Evolutionary conservation across 2,888 invertebrate species (phyloP).

Genomic region (Spodoptera exigua): DNA sequence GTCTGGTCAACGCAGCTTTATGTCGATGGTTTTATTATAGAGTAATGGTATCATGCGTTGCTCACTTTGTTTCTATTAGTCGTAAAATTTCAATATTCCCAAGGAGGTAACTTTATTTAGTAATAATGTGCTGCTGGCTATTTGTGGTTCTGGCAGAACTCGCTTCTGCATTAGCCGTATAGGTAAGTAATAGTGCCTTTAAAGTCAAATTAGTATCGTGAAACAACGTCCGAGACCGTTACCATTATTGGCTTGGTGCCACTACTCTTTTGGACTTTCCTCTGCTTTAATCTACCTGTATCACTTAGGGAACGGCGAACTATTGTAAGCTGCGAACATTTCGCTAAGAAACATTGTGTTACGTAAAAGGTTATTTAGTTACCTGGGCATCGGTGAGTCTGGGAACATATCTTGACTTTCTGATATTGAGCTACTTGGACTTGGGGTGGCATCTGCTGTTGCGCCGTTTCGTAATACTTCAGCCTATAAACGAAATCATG

Average conservation of each 20-base stretch:
- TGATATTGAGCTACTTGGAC: slow-evolving; percentile 96
- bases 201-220: slow-evolving; percentile 82
- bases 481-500: slow-evolving; percentile 71
- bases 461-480: slow-evolving; percentile 90
- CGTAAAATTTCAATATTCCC: slow-evolving; percentile 76
- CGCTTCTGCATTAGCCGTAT: slow-evolving; percentile 72
- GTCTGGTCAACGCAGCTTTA: slow-evolving; percentile 85
- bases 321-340: slow-evolving; percentile 58
- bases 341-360: slow-evolving; percentile 47
- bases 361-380: slow-evolving; percentile 52
- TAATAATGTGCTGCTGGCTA: slow-evolving; percentile 63
- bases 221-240: slow-evolving; percentile 73
- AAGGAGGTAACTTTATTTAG: slow-evolving; percentile 65
- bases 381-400: slow-evolving; percentile 96
- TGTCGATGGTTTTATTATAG: slow-evolving; percentile 82
- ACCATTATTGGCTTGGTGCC: slow-evolving; percentile 81
- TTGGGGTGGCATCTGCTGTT: slow-evolving; percentile 93
- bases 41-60: slow-evolving; percentile 72
- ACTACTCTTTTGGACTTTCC: slow-evolving; percentile 72
- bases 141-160: slow-evolving; percentile 76
- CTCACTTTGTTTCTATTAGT: slow-evolving; percentile 73
- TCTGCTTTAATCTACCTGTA: slow-evolving; percentile 70
- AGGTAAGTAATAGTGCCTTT: slow-evolving; percentile 79
- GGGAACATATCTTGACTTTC: slow-evolving; percentile 97
- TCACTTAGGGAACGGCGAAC: slow-evolving; percentile 53